These are phyloP conservation scores for Heliconius ismenius DNA, from an alignment of 2,888 invertebrate species.

Conservation along the genomic window DNA sequence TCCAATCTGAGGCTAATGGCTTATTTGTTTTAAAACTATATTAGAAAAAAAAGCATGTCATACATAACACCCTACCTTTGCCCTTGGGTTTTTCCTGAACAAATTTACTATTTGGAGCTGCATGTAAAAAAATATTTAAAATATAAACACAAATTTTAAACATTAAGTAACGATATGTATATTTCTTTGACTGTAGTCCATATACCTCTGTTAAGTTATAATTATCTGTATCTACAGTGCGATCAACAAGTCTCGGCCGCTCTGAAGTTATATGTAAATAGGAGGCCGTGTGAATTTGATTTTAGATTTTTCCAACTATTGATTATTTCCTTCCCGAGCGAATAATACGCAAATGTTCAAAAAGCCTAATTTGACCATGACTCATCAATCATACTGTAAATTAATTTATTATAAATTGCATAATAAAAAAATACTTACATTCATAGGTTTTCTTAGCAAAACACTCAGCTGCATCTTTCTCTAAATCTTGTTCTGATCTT, in stretches of 20 bases:
- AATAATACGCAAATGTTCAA: too few relatives aligned
- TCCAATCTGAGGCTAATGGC: neutral
- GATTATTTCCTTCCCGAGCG: too few relatives aligned
- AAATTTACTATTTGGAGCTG: conserved; percentile 37
- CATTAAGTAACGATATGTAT: neutral
- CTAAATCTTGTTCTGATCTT: conserved; percentile 61
- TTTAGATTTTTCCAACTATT: neutral
- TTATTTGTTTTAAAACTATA: too few relatives aligned
- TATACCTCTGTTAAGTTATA: neutral
- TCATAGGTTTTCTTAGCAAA: conserved; percentile 59
- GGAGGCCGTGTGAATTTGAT: neutral
- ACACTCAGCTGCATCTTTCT: conserved; percentile 56
- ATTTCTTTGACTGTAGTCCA: neutral
- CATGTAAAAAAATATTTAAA: conserved; percentile 27
- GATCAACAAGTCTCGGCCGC: neutral
- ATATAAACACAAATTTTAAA: too few relatives aligned
- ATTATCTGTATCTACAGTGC: neutral
- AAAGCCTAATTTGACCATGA: too few relatives aligned
- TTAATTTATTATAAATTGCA: neutral
- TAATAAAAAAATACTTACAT: conserved; percentile 54
- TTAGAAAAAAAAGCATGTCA: too few relatives aligned
- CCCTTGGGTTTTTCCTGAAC: conserved; percentile 35
- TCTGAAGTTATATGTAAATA: too few relatives aligned
- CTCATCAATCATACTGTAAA: too few relatives aligned
- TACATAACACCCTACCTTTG: conserved; percentile 30